phyloP scores from a whole-genome alignment of 2,113 vertebrate genomes.

The pig (Sus scrofa) region T2T-Sscrofa CM000824.6:113120001-113120500 shows the following conservation, averaged over 20 bases:
- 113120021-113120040: constrained; percentile 27
- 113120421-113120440: too few species aligned
- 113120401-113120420: too few species aligned
- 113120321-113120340: too few species aligned
- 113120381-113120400: too few species aligned
- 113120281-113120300: too few species aligned
- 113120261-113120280: not conserved
- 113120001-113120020: not conserved
- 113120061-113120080: not conserved
- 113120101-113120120: not conserved
- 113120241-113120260: not conserved
- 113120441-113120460: too few species aligned
- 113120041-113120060: not conserved
- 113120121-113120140: not conserved
- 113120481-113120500: too few species aligned
- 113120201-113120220: not conserved
- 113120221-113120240: too few species aligned
- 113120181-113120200: not conserved
- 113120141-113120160: not conserved
- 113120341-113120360: too few species aligned
- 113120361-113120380: too few species aligned
- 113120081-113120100: not conserved
- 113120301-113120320: too few species aligned
- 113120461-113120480: too few species aligned
- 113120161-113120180: not conserved